Evolutionary conservation across 2,797 vertebrate genomes (phyloP).

Genomic region (Chelonia mydas): DNA sequence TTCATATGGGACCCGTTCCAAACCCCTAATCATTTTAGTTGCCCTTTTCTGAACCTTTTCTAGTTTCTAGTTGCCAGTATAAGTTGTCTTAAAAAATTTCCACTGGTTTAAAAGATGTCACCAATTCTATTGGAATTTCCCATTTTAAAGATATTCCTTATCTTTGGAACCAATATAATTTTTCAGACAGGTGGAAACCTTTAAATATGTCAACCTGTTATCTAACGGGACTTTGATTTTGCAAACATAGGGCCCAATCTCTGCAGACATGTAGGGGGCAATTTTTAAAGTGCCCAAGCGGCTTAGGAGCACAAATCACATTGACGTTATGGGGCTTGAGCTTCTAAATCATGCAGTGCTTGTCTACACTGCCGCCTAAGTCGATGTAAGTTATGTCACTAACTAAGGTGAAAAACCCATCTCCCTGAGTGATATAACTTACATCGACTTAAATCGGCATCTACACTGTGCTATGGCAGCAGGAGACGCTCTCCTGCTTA

Average conservation of each 20-base stretch:
- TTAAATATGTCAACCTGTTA: not conserved
- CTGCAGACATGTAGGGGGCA: not conserved
- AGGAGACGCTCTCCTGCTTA: too few relatives aligned
- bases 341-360: too few relatives aligned
- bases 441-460: too few relatives aligned
- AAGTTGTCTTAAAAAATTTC: not conserved
- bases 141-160: not conserved
- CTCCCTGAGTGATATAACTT: too few relatives aligned
- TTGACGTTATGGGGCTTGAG: not conserved
- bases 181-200: not conserved
- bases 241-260: not conserved
- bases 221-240: not conserved
- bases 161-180: not conserved
- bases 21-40: too few relatives aligned
- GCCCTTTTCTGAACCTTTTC: too few relatives aligned
- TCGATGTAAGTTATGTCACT: too few relatives aligned
- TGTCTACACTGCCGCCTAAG: too few relatives aligned
- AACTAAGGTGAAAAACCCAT: too few relatives aligned
- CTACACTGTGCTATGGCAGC: too few relatives aligned
- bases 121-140: not conserved
- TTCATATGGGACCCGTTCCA: too few relatives aligned
- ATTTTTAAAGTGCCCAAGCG: not conserved
- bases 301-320: not conserved
- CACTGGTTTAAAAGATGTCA: accelerated
- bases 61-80: too few relatives aligned